Evolutionary conservation across 2,888 invertebrate species (phyloP).

Genomic region (Nysson spinosus): DNA sequence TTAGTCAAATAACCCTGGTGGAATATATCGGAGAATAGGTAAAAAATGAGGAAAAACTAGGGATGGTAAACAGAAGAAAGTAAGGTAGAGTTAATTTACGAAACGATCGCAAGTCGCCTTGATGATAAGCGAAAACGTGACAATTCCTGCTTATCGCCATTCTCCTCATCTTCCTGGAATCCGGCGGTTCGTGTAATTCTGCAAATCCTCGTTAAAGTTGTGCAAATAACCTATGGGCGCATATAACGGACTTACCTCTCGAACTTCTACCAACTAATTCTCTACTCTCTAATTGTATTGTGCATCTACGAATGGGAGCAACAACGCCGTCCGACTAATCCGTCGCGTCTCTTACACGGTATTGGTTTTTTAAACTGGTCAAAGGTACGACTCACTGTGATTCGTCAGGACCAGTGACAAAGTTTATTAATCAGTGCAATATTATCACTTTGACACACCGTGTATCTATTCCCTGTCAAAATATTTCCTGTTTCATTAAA

Average conservation of each 20-base stretch:
- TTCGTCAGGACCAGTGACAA: not conserved
- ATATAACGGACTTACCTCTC: conserved; percentile 70
- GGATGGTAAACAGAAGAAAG: conserved; percentile 3
- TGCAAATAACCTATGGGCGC: conserved; percentile 28
- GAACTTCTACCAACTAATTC: conserved; percentile 67
- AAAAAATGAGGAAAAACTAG: no score
- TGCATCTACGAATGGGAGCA: conserved; percentile 76
- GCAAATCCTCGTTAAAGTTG: conserved; percentile 57
- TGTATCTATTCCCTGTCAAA: no score
- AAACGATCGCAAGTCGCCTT: conserved; percentile 14
- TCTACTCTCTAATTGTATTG: conserved; percentile 71
- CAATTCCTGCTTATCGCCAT: conserved; percentile 39
- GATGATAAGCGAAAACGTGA: conserved; percentile 39
- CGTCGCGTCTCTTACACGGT: conserved; percentile 28
- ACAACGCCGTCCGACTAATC: conserved; percentile 67
- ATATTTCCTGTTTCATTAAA: not conserved
- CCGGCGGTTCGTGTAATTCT: conserved; percentile 35
- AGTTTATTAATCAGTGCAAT: no score
- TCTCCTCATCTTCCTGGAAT: conserved; percentile 24
- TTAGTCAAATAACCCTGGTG: no score
- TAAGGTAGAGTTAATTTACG: conserved; percentile 27
- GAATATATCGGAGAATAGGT: no score
- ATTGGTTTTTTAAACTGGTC: conserved; percentile 14
- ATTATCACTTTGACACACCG: no score
- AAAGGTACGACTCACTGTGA: conserved; percentile 5